Conservation (phyloP, 1,140 invertebrate genomes). For the Bradysia coprophila region DNA sequence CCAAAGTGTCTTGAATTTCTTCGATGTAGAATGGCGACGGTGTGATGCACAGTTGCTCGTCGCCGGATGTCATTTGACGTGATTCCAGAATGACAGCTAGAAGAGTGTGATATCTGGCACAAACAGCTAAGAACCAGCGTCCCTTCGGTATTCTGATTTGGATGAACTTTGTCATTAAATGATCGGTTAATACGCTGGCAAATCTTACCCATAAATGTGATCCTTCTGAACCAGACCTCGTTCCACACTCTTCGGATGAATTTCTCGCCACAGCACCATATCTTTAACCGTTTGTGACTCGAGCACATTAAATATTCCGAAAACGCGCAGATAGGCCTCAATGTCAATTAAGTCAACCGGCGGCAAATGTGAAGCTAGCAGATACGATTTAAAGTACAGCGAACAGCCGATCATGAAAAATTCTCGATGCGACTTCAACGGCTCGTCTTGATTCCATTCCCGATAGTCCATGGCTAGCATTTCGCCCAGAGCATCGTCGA, state of each 20-base stretch:
- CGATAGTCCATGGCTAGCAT: conserved; percentile 65
- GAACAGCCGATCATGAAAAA: conserved; percentile 58
- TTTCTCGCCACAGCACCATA: conserved; percentile 57
- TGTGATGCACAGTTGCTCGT: conserved; percentile 12
- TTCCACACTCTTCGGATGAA: conserved; percentile 28
- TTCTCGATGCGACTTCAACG: conserved; percentile 52
- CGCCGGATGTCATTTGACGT: conserved; percentile 24
- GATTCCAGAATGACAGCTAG: conserved; percentile 53
- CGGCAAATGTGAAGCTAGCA: conserved; percentile 50
- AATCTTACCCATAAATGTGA: conserved; percentile 6
- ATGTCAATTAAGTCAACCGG: conserved; percentile 49
- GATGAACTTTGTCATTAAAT: conserved; percentile 7
- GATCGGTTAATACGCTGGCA: no score
- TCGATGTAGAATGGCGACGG: conserved; percentile 31
- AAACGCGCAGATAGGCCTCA: conserved; percentile 43
- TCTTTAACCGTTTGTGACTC: conserved; percentile 42
- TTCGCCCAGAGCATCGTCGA: conserved; percentile 60
- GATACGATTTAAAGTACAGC: conserved; percentile 48
- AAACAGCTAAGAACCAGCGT: conserved; percentile 51
- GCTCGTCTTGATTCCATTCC: conserved; percentile 65
- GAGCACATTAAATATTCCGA: conserved; percentile 44
- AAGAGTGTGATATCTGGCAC: conserved; percentile 50
- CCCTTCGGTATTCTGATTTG: conserved; percentile 33
- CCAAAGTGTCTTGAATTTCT: conserved; percentile 46
- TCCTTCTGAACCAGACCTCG: conserved; percentile 9